Conservation (phyloP, 2,797 vertebrate genomes). For the Propithecus deckenii region DNA sequence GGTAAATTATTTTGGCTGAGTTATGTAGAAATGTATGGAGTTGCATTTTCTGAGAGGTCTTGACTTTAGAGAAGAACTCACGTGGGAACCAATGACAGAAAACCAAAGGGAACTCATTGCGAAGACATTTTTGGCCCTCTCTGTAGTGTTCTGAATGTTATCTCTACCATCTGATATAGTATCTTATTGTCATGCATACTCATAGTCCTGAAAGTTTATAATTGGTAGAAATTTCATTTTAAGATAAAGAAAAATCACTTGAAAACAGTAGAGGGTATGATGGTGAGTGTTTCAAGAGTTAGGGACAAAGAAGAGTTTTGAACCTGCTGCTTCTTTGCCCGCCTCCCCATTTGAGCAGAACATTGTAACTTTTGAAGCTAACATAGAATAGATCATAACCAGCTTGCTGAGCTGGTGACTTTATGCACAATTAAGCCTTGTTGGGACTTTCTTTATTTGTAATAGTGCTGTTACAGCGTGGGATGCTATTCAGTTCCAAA, state of each 20-base stretch:
- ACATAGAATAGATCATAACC: constrained; percentile 59
- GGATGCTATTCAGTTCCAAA: constrained; percentile 74
- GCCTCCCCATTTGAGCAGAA: constrained; percentile 44
- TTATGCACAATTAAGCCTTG: constrained; percentile 78
- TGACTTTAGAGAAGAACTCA: background rate
- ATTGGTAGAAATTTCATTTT: constrained; percentile 32
- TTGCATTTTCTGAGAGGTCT: constrained; percentile 35
- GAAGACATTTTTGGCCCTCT: background rate
- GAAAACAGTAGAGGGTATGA: background rate
- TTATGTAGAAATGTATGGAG: background rate
- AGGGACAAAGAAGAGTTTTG: constrained; percentile 67
- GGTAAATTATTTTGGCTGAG: background rate
- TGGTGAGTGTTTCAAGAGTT: constrained; percentile 35
- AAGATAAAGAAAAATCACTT: constrained; percentile 38
- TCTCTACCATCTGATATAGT: background rate
- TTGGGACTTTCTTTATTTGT: constrained; percentile 74
- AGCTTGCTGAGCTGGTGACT: constrained; percentile 74
- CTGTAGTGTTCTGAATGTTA: background rate
- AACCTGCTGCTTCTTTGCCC: constrained; percentile 56
- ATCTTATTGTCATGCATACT: background rate
- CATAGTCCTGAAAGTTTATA: background rate
- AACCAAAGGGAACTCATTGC: background rate
- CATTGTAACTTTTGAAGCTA: constrained; percentile 73
- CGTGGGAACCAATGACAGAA: background rate
- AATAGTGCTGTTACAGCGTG: constrained; percentile 68